Evolutionary conservation across 2,888 invertebrate species (phyloP), one percentile per base, ranked within the genome.

Genomic region (Oithona nana): DNA sequence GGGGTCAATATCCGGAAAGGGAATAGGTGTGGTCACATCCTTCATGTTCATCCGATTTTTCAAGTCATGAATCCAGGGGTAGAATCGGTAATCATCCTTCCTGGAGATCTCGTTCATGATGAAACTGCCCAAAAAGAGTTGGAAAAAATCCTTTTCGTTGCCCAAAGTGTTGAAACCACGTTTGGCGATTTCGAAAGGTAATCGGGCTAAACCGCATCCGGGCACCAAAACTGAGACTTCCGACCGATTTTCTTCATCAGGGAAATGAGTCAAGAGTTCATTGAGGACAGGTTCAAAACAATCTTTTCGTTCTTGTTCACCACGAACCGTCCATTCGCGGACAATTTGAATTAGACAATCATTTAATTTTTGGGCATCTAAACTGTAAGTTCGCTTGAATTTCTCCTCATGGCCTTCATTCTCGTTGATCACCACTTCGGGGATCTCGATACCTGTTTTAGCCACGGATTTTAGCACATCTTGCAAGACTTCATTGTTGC

Each of bases 51-150:
- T 1, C 20, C 29, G 20, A 49, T 59, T 59, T 3, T 22, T 49
- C 28, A 59, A 50, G 28, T 59, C 50, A 22, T 22, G 22, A 28
- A 59, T 48, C 57, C 59, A 59, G 3, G 59, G 59, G 26, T 49
- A 59, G 20, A 59, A 26, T 20, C 24, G n/a, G 26, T 59, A 50
- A 24, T 22, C 3, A 3, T 59, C 26, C 6, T 2, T 26, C 28
- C 20, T 16, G 26, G 16, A n/a, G n/a, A 48, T 50, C 16, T 59
- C 24, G 59, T 59, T 59, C n/a, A 59, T 11, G 16, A 59, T 59
- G n/a, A 48, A 59, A 28, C 50, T 59, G 49, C 28, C 39, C 16
- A 29, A 24, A 24, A 59, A 29, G 13, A 59, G 48, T n/a, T 49
- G 49, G 26, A 59, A 28, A 20, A 50, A n/a, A 28, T 29, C 29